Evolutionary conservation across 2,113 vertebrate species (phyloP), one percentile per base, ranked within the genome.

Genomic region (Paramisgurnus dabryanus): DNA sequence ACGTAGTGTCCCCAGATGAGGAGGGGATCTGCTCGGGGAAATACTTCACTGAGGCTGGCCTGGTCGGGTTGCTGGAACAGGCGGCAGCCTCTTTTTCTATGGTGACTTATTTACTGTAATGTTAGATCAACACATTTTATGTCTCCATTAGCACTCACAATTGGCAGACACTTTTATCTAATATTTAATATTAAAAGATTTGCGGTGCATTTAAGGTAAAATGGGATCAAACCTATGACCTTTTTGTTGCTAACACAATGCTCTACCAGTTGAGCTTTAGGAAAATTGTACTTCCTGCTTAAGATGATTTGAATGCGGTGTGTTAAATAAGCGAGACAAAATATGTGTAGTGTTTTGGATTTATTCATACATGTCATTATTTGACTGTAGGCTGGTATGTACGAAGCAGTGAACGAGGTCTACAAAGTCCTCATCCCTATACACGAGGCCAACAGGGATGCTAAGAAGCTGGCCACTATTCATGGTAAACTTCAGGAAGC

Each of bases 401-500:
- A 98, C 61, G 98, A 99, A 93, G 96, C 97, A 0, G 97, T 99
- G 79, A 99, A 98, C 8, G 98, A 98, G 87, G 98, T 98, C 87
- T 99, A 99, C 90, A 99, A 99, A 93, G 95, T 99, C 60, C 96
- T 99, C 82, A 98, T 99, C 90, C 98, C 98, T 49, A 92, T 99
- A 88, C 97, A 99, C 3, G 98, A 99, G 93, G 97, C 98, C 81
- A 98, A 96, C 87, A 93, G 98, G 85, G 98, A 99, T n/a, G 96
- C 97, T 81, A 99, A 99, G 92, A 99, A 98, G 88, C 91, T 99
- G 22, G 95, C 97, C 81, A 93, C 96, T 78, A 98, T 99, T 94
- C 98, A 99, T 92, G 97, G 97, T 95, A 99, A 99, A 98, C 98
- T 99, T 69, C 97, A 99, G 86, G 97, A 99, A 90, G 98, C 98